phyloP scores from a whole-genome alignment of 1,140 invertebrate genomes.

The Hyphantria cunea region DNA sequence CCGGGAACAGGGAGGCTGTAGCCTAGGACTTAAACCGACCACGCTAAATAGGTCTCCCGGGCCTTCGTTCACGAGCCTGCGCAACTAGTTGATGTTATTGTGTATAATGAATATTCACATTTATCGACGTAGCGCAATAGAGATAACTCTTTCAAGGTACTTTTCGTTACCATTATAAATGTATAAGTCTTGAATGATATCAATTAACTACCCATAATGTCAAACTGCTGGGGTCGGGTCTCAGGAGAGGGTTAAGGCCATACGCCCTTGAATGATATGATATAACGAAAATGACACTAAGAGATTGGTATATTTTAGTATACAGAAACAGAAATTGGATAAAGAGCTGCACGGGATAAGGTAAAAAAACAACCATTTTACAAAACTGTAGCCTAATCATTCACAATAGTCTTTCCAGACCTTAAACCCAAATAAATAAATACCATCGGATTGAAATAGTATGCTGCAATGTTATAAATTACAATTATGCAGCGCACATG shows the following conservation, averaged over 20 bases:
- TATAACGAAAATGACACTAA: no score
- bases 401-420: not conserved
- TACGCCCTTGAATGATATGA: no score
- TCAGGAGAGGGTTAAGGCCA: no score
- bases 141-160: not conserved
- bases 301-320: no score
- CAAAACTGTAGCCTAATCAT: not conserved
- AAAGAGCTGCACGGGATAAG: no score
- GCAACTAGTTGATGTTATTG: not conserved
- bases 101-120: not conserved
- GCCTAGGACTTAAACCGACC: not conserved
- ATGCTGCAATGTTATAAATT: conserved; percentile 15
- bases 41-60: not conserved
- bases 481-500: conserved; percentile 27
- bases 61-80: not conserved
- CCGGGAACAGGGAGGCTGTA: not conserved
- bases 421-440: not conserved
- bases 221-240: no score
- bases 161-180: not conserved
- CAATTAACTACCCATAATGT: no score
- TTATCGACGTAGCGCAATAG: not conserved
- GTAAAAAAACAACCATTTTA: no score
- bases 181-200: not conserved
- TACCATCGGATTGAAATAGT: no score
- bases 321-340: no score